Percentiles rank a stretch among this genome's conserved stretches.
Conservation (phyloP, 2,797 vertebrate species). For the Hoplostethus atlanticus region DNA sequence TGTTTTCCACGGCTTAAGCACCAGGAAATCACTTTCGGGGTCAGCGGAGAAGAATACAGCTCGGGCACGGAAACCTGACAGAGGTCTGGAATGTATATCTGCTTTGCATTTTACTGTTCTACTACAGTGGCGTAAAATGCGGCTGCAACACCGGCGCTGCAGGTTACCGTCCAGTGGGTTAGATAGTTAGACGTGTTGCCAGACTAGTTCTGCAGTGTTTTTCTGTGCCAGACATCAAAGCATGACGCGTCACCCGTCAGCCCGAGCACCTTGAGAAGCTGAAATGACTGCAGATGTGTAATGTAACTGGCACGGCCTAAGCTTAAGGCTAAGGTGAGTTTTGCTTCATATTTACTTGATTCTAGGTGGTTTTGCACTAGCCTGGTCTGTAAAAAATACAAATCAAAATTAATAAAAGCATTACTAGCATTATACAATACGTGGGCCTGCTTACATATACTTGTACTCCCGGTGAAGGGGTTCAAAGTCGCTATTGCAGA, state of each 20-base stretch:
- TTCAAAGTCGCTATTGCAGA: background rate
- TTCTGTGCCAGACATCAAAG: background rate
- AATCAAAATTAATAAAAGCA: too few species aligned
- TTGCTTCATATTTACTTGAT: background rate
- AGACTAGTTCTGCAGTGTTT: background rate
- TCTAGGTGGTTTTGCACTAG: too few species aligned
- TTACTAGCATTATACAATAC: too few species aligned
- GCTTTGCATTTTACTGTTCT: constrained; percentile 67
- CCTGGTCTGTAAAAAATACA: too few species aligned
- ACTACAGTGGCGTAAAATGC: constrained; percentile 25
- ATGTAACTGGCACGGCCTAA: background rate
- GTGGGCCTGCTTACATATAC: too few species aligned
- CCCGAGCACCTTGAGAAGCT: background rate
- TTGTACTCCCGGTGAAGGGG: too few species aligned
- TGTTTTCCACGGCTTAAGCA: constrained; percentile 75
- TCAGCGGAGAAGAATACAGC: constrained; percentile 73
- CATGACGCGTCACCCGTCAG: background rate
- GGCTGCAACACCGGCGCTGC: constrained; percentile 37
- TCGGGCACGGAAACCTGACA: constrained; percentile 56
- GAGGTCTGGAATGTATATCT: constrained; percentile 61
- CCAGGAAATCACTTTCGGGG: constrained; percentile 75
- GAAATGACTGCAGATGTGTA: background rate
- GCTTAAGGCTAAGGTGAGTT: background rate
- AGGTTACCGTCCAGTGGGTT: constrained; percentile 35
- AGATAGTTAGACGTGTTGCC: constrained; percentile 5